phyloP scores from a whole-genome alignment of 2,888 invertebrate species.

The Gandaritis pyraliata region DNA sequence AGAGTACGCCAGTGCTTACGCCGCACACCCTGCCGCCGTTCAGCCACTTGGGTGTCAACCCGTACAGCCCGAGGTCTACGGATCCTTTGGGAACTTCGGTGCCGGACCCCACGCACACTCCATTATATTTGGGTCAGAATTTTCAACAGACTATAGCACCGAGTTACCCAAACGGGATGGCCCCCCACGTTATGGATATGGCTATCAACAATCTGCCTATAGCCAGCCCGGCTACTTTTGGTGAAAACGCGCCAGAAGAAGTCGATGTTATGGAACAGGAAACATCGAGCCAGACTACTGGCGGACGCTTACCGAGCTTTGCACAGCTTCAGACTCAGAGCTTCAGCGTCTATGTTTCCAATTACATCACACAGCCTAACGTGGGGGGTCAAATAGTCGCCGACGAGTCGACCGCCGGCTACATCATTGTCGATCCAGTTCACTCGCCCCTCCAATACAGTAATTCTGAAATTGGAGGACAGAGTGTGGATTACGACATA shows the following conservation, averaged over 20 bases:
- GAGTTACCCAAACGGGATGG: constrained; percentile 93
- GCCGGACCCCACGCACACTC: constrained; percentile 85
- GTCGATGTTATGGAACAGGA: constrained; percentile 79
- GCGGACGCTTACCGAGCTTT: constrained; percentile 86
- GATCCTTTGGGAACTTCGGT: constrained; percentile 85
- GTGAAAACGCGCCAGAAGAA: constrained; percentile 85
- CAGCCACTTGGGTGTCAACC: constrained; percentile 85
- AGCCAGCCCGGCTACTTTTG: constrained; percentile 93
- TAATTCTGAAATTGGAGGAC: constrained; percentile 64
- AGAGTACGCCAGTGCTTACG: constrained; percentile 83
- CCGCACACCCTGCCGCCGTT: constrained; percentile 84
- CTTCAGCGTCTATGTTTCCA: constrained; percentile 84
- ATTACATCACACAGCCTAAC: constrained; percentile 86
- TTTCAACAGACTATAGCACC: constrained; percentile 85
- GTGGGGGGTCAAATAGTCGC: constrained; percentile 90
- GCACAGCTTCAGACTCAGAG: constrained; percentile 85
- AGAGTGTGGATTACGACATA: constrained; percentile 71
- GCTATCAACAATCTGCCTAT: constrained; percentile 87
- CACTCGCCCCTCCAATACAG: constrained; percentile 69
- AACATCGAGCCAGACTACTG: constrained; percentile 69
- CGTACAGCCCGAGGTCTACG: constrained; percentile 84
- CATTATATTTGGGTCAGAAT: constrained; percentile 85
- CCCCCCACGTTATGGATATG: constrained; percentile 93
- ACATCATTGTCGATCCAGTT: constrained; percentile 75
- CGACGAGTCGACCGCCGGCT: constrained; percentile 81